phyloP scores from a whole-genome alignment of 35 echinoderm and acorn worm species.

The Lytechinus variegatus region DNA sequence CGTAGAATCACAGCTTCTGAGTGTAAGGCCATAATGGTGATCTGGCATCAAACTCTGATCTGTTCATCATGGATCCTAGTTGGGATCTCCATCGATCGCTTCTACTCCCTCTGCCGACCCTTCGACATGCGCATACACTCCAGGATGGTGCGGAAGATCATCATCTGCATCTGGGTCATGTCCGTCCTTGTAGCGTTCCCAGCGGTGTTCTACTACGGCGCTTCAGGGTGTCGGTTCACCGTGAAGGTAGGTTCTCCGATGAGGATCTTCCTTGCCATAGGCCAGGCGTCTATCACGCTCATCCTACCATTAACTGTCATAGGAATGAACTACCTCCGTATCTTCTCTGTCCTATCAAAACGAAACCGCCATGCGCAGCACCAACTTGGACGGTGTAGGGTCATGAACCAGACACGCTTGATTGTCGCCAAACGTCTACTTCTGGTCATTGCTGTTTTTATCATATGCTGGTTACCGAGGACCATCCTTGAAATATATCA shows the following conservation, averaged over 20 bases:
- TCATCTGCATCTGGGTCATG: conserved; percentile 76
- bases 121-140: conserved; percentile 74
- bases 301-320: conserved; percentile 85
- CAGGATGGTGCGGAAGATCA: conserved; percentile 61
- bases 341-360: conserved; percentile 82
- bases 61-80: conserved; percentile 95
- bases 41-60: conserved; percentile 86
- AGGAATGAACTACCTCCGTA: conserved; percentile 71
- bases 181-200: conserved; percentile 76
- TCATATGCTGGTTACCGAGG: conserved; percentile 89
- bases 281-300: conserved; percentile 63
- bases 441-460: conserved; percentile 87
- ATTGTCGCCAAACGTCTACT: conserved; percentile 92
- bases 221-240: conserved; percentile 59
- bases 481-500: conserved; percentile 81
- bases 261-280: conserved; percentile 61
- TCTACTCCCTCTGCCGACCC: conserved; percentile 83
- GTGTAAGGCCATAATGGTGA: conserved; percentile 77
- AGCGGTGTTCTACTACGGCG: conserved; percentile 58
- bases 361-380: conserved; percentile 57
- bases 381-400: conserved; percentile 41
- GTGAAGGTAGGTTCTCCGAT: background rate
- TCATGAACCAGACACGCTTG: conserved; percentile 79
- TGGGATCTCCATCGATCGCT: conserved; percentile 94
- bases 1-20: conserved; percentile 68